Conservation (phyloP, 1,140 invertebrate species). For the Drosophila sp. region DNA sequence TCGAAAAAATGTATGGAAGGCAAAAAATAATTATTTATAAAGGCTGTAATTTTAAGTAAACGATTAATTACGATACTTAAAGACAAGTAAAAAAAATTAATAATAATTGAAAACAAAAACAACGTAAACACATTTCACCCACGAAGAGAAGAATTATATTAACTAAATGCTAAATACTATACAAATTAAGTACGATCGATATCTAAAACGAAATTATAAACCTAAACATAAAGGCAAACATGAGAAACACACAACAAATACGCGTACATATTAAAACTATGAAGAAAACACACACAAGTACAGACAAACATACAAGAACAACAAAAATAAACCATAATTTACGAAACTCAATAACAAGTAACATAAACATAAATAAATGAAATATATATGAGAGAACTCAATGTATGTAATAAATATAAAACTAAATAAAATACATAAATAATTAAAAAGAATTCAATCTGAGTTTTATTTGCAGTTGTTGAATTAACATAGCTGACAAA, state of each 20-base stretch:
- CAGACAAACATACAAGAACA: slow-evolving; percentile 41
- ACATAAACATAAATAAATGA: slow-evolving; percentile 43
- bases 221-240: slow-evolving; percentile 49
- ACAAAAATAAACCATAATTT: slow-evolving; percentile 45
- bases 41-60: slow-evolving; percentile 84
- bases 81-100: slow-evolving; percentile 49
- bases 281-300: slow-evolving; percentile 52
- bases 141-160: slow-evolving; percentile 73
- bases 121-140: slow-evolving; percentile 77
- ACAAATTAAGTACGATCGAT: slow-evolving; percentile 78
- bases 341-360: slow-evolving; percentile 24
- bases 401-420: slow-evolving; percentile 83
- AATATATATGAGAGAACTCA: slow-evolving; percentile 79
- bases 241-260: slow-evolving; percentile 57
- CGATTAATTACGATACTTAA: slow-evolving; percentile 62
- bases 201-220: slow-evolving; percentile 80
- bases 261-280: slow-evolving; percentile 51
- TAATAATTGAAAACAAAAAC: slow-evolving; percentile 40
- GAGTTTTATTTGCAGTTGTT: slow-evolving; percentile 5
- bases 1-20: slow-evolving; percentile 38
- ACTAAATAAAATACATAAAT: slow-evolving; percentile 81
- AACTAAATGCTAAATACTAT: slow-evolving; percentile 72
- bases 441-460: slow-evolving; percentile 42
- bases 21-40: slow-evolving; percentile 84
- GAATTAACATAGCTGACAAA: too few relatives aligned